Evolutionary conservation across 2,113 vertebrate genomes (phyloP), one percentile per base, ranked within the genome.

Genomic region (Narcine bancroftii): DNA sequence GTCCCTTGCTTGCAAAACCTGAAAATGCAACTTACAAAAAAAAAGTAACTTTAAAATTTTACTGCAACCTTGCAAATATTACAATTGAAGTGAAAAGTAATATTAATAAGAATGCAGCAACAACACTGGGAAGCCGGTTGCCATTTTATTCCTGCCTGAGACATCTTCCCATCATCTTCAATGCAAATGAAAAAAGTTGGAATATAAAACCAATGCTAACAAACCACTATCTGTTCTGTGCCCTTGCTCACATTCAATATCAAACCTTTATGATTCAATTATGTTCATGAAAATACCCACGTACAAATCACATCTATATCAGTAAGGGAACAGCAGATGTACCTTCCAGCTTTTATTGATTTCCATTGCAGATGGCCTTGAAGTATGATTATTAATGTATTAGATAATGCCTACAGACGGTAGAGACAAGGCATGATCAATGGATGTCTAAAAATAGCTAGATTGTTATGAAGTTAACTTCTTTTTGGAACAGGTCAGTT

Each of bases 341-440:
- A 6, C n/a, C 50, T 33, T 9, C 39, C 87, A 91, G 36, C 36
- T 45, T 69, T 60, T 42, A 89, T 89, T 66, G 87, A 89, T 89
- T 89, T 89, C 60, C 36, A 45, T 89, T 89, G 11, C 63, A 66
- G 65, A 91, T 39, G 63, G 39, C 87, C 87, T 91, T 91, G 56
- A 63, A 89, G 85, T 15, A 45, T 42, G 36, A 29, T 91, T 91
- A 69, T 69, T 66, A 91, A 91, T 91, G 60, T 91, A 47, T 69
- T 21, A 69, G 87, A 45, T 91, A 69, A 66, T 91, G 19, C 87
- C 26, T 26, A 65, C 6, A 45, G 60, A 89, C 66, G 63, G 19
- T 39, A 66, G 21, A 65, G 85, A 65, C 56, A 89, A 39, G 56
- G 33, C 60, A 6, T 65, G 63, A 91, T 66, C 87, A 69, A 91